phyloP scores from a whole-genome alignment of 2,888 invertebrate species.

The Sinotaia quadrata region DNA sequence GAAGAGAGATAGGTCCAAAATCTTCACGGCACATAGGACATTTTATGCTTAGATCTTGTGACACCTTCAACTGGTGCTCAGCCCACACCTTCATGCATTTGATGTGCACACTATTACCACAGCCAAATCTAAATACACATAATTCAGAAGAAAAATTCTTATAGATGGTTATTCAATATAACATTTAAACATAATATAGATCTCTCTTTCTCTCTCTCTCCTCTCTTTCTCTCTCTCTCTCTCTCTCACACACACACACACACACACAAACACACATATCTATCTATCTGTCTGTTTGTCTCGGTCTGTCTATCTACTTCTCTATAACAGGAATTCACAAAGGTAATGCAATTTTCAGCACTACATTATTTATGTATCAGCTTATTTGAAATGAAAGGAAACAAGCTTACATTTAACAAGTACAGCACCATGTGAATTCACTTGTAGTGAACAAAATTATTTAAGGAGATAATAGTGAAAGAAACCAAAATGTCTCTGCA shows the following conservation, averaged over 20 bases:
- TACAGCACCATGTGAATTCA: no score
- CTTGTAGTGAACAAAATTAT: no score
- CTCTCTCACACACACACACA: not conserved
- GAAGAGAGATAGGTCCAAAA: conserved; percentile 69
- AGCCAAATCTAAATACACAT: conserved; percentile 63
- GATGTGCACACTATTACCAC: conserved; percentile 73
- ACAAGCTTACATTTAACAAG: no score
- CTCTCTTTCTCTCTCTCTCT: not conserved
- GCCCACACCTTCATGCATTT: conserved; percentile 73
- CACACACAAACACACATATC: no score
- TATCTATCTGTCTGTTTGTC: no score
- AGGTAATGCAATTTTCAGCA: no score
- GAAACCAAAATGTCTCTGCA: no score
- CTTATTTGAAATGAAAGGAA: no score
- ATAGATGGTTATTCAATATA: not conserved
- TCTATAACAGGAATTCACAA: no score
- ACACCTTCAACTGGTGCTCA: conserved; percentile 68
- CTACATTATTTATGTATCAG: no score
- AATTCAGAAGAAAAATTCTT: not conserved
- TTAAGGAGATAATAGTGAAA: no score
- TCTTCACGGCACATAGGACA: conserved; percentile 73
- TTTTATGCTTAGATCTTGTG: conserved; percentile 60
- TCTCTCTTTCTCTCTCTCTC: not conserved
- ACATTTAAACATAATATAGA: not conserved
- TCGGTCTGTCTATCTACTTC: no score